phyloP scores from a whole-genome alignment of 1,140 invertebrate species.

The Eumaeus atala region DNA sequence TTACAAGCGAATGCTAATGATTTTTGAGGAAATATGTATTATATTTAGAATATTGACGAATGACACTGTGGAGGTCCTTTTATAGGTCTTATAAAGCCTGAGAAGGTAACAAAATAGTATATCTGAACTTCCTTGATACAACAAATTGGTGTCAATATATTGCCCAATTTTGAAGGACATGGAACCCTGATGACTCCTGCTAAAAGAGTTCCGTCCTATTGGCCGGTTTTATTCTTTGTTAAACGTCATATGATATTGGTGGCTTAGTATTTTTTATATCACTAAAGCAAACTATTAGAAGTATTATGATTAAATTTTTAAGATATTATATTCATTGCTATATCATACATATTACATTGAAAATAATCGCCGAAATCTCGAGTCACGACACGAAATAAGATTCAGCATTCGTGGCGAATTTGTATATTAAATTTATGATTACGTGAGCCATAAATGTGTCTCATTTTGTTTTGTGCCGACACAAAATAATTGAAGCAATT shows the following conservation, averaged over 20 bases:
- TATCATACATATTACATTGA: background rate
- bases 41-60: background rate
- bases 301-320: too few species aligned
- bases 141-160: too few species aligned
- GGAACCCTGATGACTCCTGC: too few species aligned
- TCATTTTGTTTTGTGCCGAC: background rate
- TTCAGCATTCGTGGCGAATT: background rate
- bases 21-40: background rate
- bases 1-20: background rate
- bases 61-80: background rate
- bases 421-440: conserved; percentile 3
- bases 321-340: background rate
- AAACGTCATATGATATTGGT: too few species aligned
- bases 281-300: too few species aligned
- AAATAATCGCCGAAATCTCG: background rate
- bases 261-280: too few species aligned
- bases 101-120: too few species aligned
- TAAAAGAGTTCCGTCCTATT: too few species aligned
- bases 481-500: background rate
- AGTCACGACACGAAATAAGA: conserved; percentile 6
- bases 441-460: background rate
- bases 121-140: too few species aligned
- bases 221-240: too few species aligned
- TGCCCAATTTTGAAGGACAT: too few species aligned
- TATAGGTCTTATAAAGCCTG: too few species aligned